Evolutionary conservation across 2,113 vertebrate genomes (phyloP), one percentile per base, ranked within the genome.

Genomic region (Oncorhynchus mykiss): DNA sequence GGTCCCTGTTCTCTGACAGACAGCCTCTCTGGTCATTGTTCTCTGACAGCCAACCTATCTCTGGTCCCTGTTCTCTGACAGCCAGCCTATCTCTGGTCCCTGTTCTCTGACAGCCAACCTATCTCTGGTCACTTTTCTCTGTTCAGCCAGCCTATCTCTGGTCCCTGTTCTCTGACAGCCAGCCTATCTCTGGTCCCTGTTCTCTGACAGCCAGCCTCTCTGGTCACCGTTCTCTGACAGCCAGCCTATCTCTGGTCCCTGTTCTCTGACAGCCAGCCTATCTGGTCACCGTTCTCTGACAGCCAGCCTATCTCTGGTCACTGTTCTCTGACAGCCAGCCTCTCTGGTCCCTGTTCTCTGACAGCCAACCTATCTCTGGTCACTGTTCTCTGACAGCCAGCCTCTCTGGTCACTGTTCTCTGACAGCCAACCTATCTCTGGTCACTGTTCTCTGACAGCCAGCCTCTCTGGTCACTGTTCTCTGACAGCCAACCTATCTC

Each of bases 281-380:
- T 34, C 34, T 7, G 5, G 83, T 76, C 62, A 78, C 34, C 7
- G 34, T 34, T 34, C 1, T 34, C 34, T 34, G 34, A 34, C 34
- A 34, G 34, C 1, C 34, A 34, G 34, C 6, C 1, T 1, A 31
- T 34, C 34, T 34, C 34, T 7, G 34, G 34, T 34, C 34, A 0
- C 34, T 34, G 34, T 34, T 34, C 6, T 34, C 34, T 34, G 34
- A 34, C 34, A 34, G 34, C 0, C 34, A 34, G 34, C 6, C 34
- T 34, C 34, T 34, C 34, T 7, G 34, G 34, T 34, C 34, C 6
- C 34, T 34, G 34, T 34, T 39, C 34, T 39, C 34, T 39, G 86
- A 84, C 86, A 86, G 84, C 74, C 72, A 76, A 16, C 39, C 87
- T 85, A 85, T 39, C 6, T 39, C 79, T 84, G 81, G 81, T 90